These are phyloP conservation scores for Arenicola marina DNA, from an alignment of 2,888 invertebrate genomes.

Conservation along the genomic window DNA sequence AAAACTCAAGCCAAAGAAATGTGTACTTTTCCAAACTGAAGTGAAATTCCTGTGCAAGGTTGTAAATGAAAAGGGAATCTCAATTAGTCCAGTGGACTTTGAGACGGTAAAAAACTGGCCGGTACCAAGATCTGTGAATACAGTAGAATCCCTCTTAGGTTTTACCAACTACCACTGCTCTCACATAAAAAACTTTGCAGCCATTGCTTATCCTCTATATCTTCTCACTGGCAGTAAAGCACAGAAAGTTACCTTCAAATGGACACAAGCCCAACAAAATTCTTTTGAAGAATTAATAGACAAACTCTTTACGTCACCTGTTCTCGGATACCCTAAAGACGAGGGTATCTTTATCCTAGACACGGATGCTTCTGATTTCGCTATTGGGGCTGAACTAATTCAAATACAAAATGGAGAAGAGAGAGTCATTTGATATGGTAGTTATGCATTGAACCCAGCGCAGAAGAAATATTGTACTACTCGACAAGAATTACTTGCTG, in stretches of 20 bases:
- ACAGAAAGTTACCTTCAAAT: slow-evolving; percentile 2
- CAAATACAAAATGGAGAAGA: too few relatives aligned
- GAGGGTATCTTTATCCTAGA: slow-evolving; percentile 22
- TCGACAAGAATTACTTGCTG: slow-evolving; percentile 27
- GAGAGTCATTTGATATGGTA: too few relatives aligned
- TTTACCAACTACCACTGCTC: slow-evolving; percentile 26
- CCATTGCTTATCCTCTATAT: slow-evolving; percentile 21
- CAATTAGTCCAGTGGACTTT: not conserved
- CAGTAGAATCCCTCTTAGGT: slow-evolving; percentile 30
- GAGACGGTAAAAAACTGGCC: not conserved
- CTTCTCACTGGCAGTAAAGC: slow-evolving; percentile 6
- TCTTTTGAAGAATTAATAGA: slow-evolving; percentile 18
- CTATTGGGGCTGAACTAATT: slow-evolving; percentile 24
- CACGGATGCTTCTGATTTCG: slow-evolving; percentile 23
- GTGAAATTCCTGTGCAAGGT: slow-evolving; percentile 23
- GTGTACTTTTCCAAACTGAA: slow-evolving; percentile 20
- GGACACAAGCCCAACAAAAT: not conserved
- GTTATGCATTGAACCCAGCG: slow-evolving; percentile 11
- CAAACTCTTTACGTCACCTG: slow-evolving; percentile 12
- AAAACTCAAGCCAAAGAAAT: slow-evolving; percentile 20
- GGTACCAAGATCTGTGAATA: slow-evolving; percentile 9
- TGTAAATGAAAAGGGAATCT: not conserved
- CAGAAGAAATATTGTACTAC: too few relatives aligned
- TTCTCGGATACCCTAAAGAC: slow-evolving; percentile 14
- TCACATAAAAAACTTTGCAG: slow-evolving; percentile 22